Evolutionary conservation across 2,797 vertebrate genomes (phyloP).

Genomic region (Sparus aurata): DNA sequence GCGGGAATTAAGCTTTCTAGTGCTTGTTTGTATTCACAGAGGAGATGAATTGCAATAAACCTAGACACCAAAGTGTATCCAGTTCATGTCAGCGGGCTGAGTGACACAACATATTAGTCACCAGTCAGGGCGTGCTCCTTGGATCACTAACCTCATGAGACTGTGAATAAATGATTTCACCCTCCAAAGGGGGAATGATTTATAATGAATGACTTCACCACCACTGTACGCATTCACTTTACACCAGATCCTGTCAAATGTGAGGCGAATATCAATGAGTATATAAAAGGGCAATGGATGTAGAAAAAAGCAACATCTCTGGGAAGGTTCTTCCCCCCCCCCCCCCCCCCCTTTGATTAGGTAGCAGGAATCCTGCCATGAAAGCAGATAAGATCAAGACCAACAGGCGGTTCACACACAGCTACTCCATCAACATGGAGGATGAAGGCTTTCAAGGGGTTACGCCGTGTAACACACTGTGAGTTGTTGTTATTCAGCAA

Average conservation of each 20-base stretch:
- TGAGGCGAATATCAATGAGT: conserved; percentile 40
- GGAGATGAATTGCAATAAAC: conserved; percentile 35
- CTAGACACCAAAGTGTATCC: conserved; percentile 35
- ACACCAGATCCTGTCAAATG: conserved; percentile 53
- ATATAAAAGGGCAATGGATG: conserved; percentile 33
- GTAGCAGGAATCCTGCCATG: conserved; percentile 1
- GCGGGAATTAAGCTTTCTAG: conserved; percentile 24
- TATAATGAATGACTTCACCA: conserved; percentile 73
- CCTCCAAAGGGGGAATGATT: conserved; percentile 65
- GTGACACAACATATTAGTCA: conserved; percentile 78
- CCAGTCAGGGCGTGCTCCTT: conserved; percentile 63
- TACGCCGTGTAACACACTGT: not conserved
- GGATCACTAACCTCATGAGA: conserved; percentile 69
- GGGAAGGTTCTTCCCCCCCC: not conserved
- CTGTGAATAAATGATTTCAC: conserved; percentile 74
- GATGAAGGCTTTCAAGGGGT: conserved; percentile 35
- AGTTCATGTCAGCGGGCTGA: conserved; percentile 45
- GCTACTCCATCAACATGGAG: conserved; percentile 25
- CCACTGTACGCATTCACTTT: conserved; percentile 46
- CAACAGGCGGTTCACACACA: conserved; percentile 32
- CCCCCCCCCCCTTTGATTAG: conserved; percentile 38
- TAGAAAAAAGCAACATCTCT: conserved; percentile 34
- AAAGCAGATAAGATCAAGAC: conserved; percentile 50
- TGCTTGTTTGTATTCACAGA: conserved; percentile 27
- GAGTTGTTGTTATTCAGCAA: conserved; percentile 51